These are phyloP conservation scores for Eupithecia centaureata DNA, from an alignment of 2,888 invertebrate genomes.

Conservation along the genomic window DNA sequence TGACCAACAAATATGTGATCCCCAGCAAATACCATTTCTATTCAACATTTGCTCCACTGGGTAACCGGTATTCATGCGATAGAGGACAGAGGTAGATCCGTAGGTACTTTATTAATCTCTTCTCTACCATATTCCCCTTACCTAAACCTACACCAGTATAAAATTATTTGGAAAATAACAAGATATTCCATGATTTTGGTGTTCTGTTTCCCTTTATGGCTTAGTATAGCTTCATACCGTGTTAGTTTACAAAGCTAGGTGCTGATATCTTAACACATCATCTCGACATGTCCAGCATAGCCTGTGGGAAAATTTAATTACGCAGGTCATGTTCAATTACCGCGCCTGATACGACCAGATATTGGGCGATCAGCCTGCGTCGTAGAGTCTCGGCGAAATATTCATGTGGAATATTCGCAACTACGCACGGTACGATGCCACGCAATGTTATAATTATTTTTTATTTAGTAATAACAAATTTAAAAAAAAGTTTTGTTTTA, in stretches of 20 bases:
- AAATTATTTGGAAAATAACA: neutral
- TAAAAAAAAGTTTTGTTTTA: no score
- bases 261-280: slow-evolving; percentile 22
- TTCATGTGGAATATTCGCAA: slow-evolving; percentile 27
- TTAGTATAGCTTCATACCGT: neutral
- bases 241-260: neutral
- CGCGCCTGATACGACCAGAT: slow-evolving; percentile 50
- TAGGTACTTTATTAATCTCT: neutral
- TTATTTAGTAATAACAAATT: no score
- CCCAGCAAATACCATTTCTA: neutral
- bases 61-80: neutral
- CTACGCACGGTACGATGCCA: slow-evolving; percentile 3
- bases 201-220: neutral
- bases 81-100: neutral
- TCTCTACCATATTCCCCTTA: neutral
- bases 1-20: slow-evolving; percentile 6
- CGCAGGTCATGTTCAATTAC: slow-evolving; percentile 75
- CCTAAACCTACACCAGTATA: neutral
- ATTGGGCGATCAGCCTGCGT: slow-evolving; percentile 28
- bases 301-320: slow-evolving; percentile 71
- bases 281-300: slow-evolving; percentile 32
- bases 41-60: slow-evolving; percentile 2
- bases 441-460: no score
- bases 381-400: slow-evolving; percentile 18
- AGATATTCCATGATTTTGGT: neutral